Base-by-base conservation (phyloP, 2,797 vertebrate genomes). In the Neosilurus hyrtlii region DNA sequence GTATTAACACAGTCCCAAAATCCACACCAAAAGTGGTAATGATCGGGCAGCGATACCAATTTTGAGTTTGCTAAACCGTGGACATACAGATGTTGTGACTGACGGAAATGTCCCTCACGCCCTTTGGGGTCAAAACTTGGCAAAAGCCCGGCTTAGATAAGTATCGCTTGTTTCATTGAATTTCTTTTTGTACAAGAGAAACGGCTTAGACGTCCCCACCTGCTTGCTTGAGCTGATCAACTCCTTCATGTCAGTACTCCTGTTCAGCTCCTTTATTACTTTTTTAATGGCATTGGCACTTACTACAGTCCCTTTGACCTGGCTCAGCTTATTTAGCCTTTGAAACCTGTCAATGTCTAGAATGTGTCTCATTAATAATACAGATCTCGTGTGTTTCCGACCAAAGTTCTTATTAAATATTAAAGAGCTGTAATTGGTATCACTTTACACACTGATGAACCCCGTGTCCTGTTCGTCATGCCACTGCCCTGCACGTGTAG, bases 381-480 rank as follows among this genome's bases (percentile, higher is more conserved):
- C 49, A 82, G 74, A 71, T 76, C 43, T 77, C 14, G 7, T 86
- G 80, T 86, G 79, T 87, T 86, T 81, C 81, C 59, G 66, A 62
- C 86, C 71, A 71, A 82, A 81, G 85, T 77, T 84, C 75, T 82
- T 67, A 84, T 88, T 80, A 85, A 88, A 82, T 86, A 88, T 88
- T 86, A 37, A 88, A 63, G 51, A 8, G 56, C 81, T 88, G 59
- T 88, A 88, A 88, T 86, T 85, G 82, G 82, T 85, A 84, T 72
- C 84, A 82, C 82, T 84, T 88, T 79, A 78, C 51, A 82, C 61
- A 82, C 54, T 65, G 67, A 82, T 77, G 81, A 86, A 80, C 81
- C 65, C 79, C 43, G 43, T 82, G 62, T 80, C 80, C 86, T 63
- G 72, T 76, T 61, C 37, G 22, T 49, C 35, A 77, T 57, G 65